Percentiles rank a stretch among this genome's conserved stretches.
Conservation (phyloP, 2,113 vertebrate species). For the Saguinus midas region DNA sequence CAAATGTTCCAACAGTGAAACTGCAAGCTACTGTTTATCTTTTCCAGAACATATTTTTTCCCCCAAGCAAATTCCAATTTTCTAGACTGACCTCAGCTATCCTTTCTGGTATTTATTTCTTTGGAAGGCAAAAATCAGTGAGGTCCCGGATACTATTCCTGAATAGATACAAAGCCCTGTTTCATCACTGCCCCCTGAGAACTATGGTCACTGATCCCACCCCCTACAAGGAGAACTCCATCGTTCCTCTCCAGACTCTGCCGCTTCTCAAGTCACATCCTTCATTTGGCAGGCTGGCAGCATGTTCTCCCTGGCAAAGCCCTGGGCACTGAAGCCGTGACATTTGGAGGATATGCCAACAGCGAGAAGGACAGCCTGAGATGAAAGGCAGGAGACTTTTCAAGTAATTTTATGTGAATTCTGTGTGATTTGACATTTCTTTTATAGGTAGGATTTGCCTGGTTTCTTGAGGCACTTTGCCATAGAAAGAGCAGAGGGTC, state of each 20-base stretch:
- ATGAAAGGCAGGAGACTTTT: conserved; percentile 17
- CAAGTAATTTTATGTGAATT: conserved; percentile 25
- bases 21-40: conserved; percentile 62
- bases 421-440: neutral
- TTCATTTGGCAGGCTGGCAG: neutral
- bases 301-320: neutral
- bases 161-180: neutral
- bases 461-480: neutral
- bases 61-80: conserved; percentile 70
- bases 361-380: conserved; percentile 7
- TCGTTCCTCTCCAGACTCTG: neutral
- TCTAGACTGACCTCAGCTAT: conserved; percentile 61
- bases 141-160: neutral
- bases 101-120: conserved; percentile 59
- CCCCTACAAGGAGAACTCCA: neutral
- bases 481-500: neutral
- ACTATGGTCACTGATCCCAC: fast-evolving
- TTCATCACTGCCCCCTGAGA: neutral
- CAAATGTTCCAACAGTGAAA: conserved; percentile 60
- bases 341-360: neutral
- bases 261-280: neutral
- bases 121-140: conserved; percentile 19
- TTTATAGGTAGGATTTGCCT: neutral
- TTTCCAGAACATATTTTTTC: conserved; percentile 51
- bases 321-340: neutral